These are phyloP conservation scores for Melipona quadrifasciata DNA, from an alignment of 1,140 invertebrate species.

Conservation along the genomic window DNA sequence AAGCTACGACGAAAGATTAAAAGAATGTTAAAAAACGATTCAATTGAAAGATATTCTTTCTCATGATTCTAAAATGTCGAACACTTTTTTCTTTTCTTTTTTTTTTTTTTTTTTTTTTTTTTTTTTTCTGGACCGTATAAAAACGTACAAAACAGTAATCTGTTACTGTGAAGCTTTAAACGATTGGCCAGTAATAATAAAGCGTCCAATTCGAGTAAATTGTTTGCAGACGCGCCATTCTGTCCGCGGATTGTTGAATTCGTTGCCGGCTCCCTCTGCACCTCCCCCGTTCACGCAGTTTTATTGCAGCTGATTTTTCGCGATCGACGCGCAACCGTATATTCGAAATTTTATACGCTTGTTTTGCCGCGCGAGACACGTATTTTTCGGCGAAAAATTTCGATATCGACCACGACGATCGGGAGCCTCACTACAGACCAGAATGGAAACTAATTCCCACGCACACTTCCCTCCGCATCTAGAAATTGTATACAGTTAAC, in stretches of 20 bases:
- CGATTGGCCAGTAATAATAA: conserved; percentile 27
- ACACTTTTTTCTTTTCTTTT: neutral
- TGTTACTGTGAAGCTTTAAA: conserved; percentile 16
- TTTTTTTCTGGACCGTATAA: neutral
- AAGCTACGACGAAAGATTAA: neutral
- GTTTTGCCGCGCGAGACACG: conserved; percentile 4
- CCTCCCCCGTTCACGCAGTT: conserved; percentile 6
- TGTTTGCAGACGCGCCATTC: conserved; percentile 39
- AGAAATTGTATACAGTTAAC: conserved; percentile 43
- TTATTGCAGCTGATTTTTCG: conserved; percentile 33
- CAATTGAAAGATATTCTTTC: neutral
- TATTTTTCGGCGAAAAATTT: conserved; percentile 29
- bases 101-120: neutral
- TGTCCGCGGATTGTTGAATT: conserved; percentile 28
- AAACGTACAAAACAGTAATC: neutral
- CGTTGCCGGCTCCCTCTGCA: neutral
- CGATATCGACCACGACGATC: conserved; percentile 12
- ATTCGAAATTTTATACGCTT: conserved; percentile 21
- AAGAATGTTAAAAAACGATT: neutral
- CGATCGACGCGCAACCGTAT: conserved; percentile 4
- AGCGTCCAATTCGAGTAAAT: conserved; percentile 41
- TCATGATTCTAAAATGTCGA: neutral
- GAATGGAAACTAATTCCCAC: conserved; percentile 39
- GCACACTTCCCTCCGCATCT: conserved; percentile 9
- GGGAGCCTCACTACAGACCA: conserved; percentile 1